Base-by-base conservation (phyloP, 2,888 invertebrate genomes). In the Coelopa pilipes region DNA sequence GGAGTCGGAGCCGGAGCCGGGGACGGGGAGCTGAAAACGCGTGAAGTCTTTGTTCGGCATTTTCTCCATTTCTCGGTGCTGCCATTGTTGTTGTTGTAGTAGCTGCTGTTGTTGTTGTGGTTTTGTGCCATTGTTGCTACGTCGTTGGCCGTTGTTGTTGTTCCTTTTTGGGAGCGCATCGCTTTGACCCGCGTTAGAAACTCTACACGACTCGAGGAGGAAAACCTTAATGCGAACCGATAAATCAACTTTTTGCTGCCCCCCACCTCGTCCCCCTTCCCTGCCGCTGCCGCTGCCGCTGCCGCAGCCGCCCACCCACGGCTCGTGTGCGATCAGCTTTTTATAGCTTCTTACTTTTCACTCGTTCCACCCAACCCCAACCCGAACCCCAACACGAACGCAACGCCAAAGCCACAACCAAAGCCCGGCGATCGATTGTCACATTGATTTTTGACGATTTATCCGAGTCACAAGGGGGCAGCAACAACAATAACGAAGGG, bases 231-330 rank as follows among this genome's bases (percentile, higher is more conserved):
- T 50, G 1, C 46, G 69, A 46, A 13, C 57, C 19, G 46, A 57
- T 69, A 70, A 70, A 70, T 70, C 59, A 70, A 59, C 3, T 50
- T 17, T 46, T n/a, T 12, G 50, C n/a, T 24, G 13, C 12, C 45
- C 10, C 1, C 15, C 57, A 19, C 34, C 7, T 7, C 4, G 34
- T 34, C 4, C 34, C 34, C 34, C 34, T 7, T 34, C 34, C 17
- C 15, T 46, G n/a, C 17, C 21, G 57, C 19, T n/a, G 11, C 17
- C 21, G 11, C 7, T 55, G n/a, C 5, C 15, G 11, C 9, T 21
- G 10, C n/a, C 21, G 17, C 17, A 1, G 17, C 21, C 17, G 11
- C 21, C 53, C 53, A 17, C 53, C 53, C 13, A 17, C 53, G 17
- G 53, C 53, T 34, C 34, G n/a, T 7, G 34, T 34, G 34, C 34